Evolutionary conservation across 2,797 vertebrate genomes (phyloP), one percentile per base, ranked within the genome.

Genomic region (Coregonus sp.): DNA sequence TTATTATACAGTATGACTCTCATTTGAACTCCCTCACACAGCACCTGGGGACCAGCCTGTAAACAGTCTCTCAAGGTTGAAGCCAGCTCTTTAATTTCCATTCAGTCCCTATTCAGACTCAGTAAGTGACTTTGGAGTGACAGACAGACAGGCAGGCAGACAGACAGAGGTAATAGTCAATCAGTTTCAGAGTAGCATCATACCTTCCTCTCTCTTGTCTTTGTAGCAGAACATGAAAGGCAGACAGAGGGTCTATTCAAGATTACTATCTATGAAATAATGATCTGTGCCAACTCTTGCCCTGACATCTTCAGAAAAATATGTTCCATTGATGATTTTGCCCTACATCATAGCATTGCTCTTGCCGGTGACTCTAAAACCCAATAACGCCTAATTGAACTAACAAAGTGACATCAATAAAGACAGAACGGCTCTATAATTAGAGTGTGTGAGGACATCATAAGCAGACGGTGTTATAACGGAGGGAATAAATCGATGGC

Each of bases 301-400:
- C 89, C 86, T 75, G 81, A 86, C 88, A 81, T 87, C 90, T 88
- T 91, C 89, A 92, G 90, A 92, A 91, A 80, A 89, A 87, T 88
- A 91, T 92, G 89, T 92, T 89, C 81, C 89, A 91, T 93, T 89
- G 93, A 93, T 91, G 91, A 91, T 92, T 90, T 88, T 86, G 91
- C 86, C 92, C 91, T 91, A 90, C 90, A 90, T 90, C 88, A 88
- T 87, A 89, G 88, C 87, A 91, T 89, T 90, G 89, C 90, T 91
- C 89, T 92, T 89, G 86, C 87, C 73, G 4, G 76, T 73, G 85
- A 91, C 91, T 91, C 89, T 90, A 88, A 90, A 92, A 91, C 89
- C 91, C 91, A 89, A 92, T 94, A 93, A 91, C 91, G 90, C 82
- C 77, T 93, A 94, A 95, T 95, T 95, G 94, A 94, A 94, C 92